A percentile compares a stretch with the other conserved stretches of the same genome.
Evolutionary conservation across 2,113 vertebrate genomes (phyloP).

Genomic region (Mastomys coucha): DNA sequence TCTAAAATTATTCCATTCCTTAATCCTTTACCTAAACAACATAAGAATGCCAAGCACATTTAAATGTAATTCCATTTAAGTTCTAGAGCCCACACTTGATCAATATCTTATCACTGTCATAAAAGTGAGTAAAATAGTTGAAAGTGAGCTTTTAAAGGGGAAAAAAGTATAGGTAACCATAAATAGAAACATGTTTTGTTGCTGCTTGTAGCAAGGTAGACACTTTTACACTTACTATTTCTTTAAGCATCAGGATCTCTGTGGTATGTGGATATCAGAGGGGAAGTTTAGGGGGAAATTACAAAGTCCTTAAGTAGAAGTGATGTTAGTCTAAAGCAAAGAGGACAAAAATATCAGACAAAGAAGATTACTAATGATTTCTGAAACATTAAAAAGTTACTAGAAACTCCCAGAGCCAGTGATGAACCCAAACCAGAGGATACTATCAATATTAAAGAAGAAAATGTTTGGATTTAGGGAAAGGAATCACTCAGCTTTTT

Average conservation of each 20-base stretch:
- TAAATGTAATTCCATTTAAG: not conserved
- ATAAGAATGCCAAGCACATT: not conserved
- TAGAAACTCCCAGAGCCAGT: not conserved
- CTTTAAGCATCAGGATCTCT: not conserved
- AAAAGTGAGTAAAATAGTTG: not conserved
- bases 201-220: not conserved
- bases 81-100: not conserved
- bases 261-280: not conserved
- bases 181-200: not conserved
- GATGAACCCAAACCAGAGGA: not conserved
- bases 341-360: conserved; percentile 23
- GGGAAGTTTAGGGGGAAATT: not conserved
- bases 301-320: not conserved
- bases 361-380: not conserved
- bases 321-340: not conserved
- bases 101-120: not conserved
- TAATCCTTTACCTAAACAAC: not conserved
- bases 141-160: not conserved
- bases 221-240: not conserved
- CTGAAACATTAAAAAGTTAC: not conserved
- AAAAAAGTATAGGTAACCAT: not conserved
- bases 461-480: not conserved
- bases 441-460: conserved; percentile 31
- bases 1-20: not conserved
- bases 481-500: conserved; percentile 21